A percentile compares a stretch with the other conserved stretches of the same genome.
phyloP scores from a whole-genome alignment of 2,888 invertebrate genomes.

The Eustalomyia histrio region DNA sequence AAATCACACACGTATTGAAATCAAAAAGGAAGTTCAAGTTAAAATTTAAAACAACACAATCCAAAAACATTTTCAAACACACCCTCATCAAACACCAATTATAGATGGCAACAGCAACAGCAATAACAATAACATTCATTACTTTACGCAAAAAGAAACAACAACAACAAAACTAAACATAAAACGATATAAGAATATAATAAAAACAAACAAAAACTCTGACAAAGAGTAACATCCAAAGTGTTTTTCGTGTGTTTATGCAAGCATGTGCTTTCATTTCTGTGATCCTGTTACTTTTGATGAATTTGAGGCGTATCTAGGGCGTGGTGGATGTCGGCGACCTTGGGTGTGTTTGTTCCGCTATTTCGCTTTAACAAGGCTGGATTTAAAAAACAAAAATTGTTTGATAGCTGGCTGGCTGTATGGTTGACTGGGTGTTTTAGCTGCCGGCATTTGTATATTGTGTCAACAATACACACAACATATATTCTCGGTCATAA shows the following conservation, averaged over 20 bases:
- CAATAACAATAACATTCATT: conserved; percentile 28
- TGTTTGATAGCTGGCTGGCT: conserved; percentile 61
- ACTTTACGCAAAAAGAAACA: conserved; percentile 39
- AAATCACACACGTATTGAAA: not conserved
- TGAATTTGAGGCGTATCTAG: conserved; percentile 80
- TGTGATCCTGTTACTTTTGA: conserved; percentile 77
- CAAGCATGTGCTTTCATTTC: conserved; percentile 16
- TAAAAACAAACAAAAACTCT: conserved; percentile 6
- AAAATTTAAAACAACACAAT: conserved; percentile 32
- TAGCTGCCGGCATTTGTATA: conserved; percentile 34
- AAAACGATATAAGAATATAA: conserved; percentile 7
- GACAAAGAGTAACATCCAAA: conserved; percentile 37
- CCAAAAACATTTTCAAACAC: conserved; percentile 54
- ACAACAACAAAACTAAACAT: not conserved
- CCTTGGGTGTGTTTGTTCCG: conserved; percentile 73
- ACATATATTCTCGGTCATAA: conserved; percentile 45
- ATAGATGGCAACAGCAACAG: conserved; percentile 17
- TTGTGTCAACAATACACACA: conserved; percentile 14
- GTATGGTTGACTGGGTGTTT: conserved; percentile 57
- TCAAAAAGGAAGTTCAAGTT: not conserved
- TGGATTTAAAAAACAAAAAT: conserved; percentile 53
- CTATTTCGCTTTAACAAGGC: conserved; percentile 66
- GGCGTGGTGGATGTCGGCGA: conserved; percentile 78
- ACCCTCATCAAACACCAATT: conserved; percentile 39
- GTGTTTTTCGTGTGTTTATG: conserved; percentile 34